Base-by-base conservation (phyloP, 2,888 invertebrate species). In the Watsonalla binaria region DNA sequence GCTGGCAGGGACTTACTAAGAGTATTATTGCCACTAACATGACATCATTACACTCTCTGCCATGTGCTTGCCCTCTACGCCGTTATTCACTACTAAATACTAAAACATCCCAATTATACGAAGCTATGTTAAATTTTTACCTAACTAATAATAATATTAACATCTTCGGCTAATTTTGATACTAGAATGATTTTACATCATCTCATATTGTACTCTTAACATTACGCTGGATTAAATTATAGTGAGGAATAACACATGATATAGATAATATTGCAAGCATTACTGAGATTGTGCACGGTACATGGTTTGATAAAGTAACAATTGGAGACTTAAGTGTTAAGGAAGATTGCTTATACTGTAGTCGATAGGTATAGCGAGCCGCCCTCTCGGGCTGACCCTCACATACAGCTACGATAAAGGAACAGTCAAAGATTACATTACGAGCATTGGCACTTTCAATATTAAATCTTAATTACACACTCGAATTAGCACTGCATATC, bases 361-460 rank as follows among this genome's bases (percentile, higher is more conserved):
- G 76, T 80, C 63, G 74, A 76, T 65, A 66, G 60, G 64, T 61
- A 70, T 61, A 61, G 65, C 61, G 60, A 54, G 58, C 53, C 51
- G 51, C 49, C 47, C 50, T 39, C 52, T 14, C 14, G 34, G 57
- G 58, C 59, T 60, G 61, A 68, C 69, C 63, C 70, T 64, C 66
- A 70, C 77, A 69, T 70, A 71, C 76, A 76, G 80, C 80, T 79
- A 84, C 75, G 72, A 71, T 78, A 83, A 81, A 88, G 87, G 87
- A 90, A 91, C 90, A 91, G 88, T 89, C 87, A 87, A 71, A 85
- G 85, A 87, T 90, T 88, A 90, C 80, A 91, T 87, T 89, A 91
- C 89, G 91, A 91, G 91, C 91, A 92, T 92, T 92, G 91, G 91
- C 91, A 92, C 91, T 91, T 90, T 90, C 86, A 90, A 87, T 88